phyloP scores from a whole-genome alignment of 2,797 vertebrate genomes.

The Hemibagrus guttatus region DNA sequence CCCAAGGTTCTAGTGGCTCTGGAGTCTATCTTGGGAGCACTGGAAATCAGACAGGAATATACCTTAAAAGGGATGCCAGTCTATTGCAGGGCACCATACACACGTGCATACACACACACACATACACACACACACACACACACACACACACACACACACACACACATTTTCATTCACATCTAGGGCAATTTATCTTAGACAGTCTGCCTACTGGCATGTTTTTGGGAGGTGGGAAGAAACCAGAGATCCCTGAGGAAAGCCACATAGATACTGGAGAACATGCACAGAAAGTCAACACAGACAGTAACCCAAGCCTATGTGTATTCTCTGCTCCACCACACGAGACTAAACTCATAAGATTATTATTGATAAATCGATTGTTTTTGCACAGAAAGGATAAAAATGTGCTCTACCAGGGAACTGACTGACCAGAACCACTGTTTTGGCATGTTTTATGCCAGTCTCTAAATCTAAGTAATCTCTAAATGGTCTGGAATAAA shows the following conservation, averaged over 20 bases:
- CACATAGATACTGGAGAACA: neutral
- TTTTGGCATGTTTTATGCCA: neutral
- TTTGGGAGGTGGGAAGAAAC: neutral
- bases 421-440: neutral
- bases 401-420: neutral
- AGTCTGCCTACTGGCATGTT: neutral
- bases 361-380: neutral
- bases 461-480: constrained; percentile 5
- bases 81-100: neutral
- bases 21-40: neutral
- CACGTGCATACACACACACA: too few species aligned
- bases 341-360: neutral
- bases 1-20: neutral
- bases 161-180: neutral
- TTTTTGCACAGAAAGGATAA: neutral
- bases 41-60: neutral
- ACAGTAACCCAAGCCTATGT: neutral
- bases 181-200: neutral
- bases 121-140: too few species aligned
- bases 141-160: too few species aligned
- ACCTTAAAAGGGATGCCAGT: too few species aligned
- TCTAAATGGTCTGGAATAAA: neutral
- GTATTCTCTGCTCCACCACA: neutral
- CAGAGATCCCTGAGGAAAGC: neutral
- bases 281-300: neutral